These are phyloP conservation scores for Eledone cirrhosa DNA, from an alignment of 2,888 invertebrate species.

Conservation along the genomic window DNA sequence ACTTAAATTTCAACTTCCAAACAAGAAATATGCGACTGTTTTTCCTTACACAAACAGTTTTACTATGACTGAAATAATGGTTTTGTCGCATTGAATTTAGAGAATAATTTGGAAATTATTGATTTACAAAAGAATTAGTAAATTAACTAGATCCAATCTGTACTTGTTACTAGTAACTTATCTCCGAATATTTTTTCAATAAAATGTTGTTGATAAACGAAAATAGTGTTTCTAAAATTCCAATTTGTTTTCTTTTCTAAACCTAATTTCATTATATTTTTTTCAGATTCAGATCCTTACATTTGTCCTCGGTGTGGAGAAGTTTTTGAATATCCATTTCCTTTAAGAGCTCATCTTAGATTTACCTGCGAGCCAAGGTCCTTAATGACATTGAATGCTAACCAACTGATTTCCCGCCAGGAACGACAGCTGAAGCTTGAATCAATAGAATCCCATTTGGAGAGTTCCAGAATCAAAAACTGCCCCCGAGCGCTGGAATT, in stretches of 20 bases:
- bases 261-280: background rate
- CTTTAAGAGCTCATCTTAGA: conserved; percentile 59
- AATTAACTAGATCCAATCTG: too few relatives aligned
- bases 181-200: too few relatives aligned
- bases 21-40: too few relatives aligned
- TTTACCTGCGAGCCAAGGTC: conserved; percentile 52
- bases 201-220: too few relatives aligned
- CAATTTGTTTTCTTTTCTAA: background rate
- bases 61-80: too few relatives aligned
- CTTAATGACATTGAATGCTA: background rate
- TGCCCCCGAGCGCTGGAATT: background rate
- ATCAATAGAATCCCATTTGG: background rate
- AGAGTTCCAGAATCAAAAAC: background rate
- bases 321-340: conserved; percentile 56
- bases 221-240: background rate
- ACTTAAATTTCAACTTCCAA: too few relatives aligned
- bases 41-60: too few relatives aligned
- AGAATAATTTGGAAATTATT: too few relatives aligned
- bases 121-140: too few relatives aligned
- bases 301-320: conserved; percentile 57
- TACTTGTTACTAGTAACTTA: too few relatives aligned
- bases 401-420: background rate
- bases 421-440: background rate
- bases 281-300: conserved; percentile 45
- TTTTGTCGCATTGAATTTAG: too few relatives aligned